Base-by-base conservation (phyloP, 2,113 vertebrate genomes). In the Lota lota region DNA sequence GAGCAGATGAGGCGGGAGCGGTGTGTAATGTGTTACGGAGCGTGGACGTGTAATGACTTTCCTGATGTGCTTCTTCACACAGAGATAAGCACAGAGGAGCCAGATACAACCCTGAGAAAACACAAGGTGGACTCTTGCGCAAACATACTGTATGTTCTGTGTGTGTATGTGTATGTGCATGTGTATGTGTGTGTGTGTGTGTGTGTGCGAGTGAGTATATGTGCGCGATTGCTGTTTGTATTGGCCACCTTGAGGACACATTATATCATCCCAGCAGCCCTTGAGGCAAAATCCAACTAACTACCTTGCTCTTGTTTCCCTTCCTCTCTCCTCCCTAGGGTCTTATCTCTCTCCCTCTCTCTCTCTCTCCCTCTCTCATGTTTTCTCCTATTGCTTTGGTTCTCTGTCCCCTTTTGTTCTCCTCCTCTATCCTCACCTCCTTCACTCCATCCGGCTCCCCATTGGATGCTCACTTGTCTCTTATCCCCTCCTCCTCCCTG, bases 251-350 rank as follows among this genome's bases (percentile, higher is more conserved):
- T 36, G 68, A 85, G 63, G 63, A 69, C 6, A 1, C 60, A 57
- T 85, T 82, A 83, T 71, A 81, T 83, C 83, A 84, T 78, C 22
- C 66, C 19, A 58, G 54, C 73, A 74, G 69, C 22, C 78, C 79
- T 82, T 6, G 24, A 68, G 74, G 70, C 21, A 11, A 72, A 33
- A 53, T 74, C 64, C 14, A 63, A 78, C 67, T 72, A 70, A 73
- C 67, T 76, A 73, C 66, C 24, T 67, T 5, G 36, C 57, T 58
- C 59, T 22, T 22, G 2, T 24, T 5, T 24, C 24, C 5, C 22
- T 22, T 33, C 3, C 61, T 62, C 59, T 17, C 15, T 33, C 3
- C 61, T 62, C 59, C 14, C 15, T 24, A n/a, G n/a, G 2, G n/a
- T 62, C 19, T 61, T 17, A 14, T 14, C 59, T 61, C 20, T 24